These are phyloP conservation scores for Drosophila takahashii DNA, from an alignment of 1,140 invertebrate species.

Conservation along the genomic window DNA sequence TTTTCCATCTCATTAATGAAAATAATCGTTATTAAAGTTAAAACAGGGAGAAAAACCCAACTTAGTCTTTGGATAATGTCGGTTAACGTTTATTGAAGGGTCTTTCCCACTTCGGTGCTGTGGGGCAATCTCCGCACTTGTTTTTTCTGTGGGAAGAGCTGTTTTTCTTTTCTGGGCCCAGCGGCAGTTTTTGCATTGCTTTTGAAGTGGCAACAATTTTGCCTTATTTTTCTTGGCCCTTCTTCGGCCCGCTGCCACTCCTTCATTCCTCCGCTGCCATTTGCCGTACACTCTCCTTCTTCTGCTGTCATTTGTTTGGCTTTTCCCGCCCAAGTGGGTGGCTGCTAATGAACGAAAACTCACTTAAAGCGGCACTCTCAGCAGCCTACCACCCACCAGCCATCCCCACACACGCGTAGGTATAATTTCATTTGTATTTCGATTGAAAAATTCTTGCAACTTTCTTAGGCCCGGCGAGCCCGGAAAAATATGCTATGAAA, in stretches of 20 bases:
- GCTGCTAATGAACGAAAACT: conserved; percentile 62
- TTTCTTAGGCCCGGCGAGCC: conserved; percentile 26
- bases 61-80: too few species aligned
- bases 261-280: not conserved
- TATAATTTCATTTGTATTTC: conserved; percentile 74
- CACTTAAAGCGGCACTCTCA: conserved; percentile 34
- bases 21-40: not conserved
- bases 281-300: not conserved
- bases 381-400: not conserved
- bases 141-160: conserved; percentile 11
- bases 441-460: conserved; percentile 59
- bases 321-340: conserved; percentile 6
- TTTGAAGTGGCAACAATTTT: conserved; percentile 51
- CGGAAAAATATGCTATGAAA: conserved; percentile 58
- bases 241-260: not conserved
- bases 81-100: not conserved
- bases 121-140: not conserved
- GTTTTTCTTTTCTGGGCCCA: conserved; percentile 3
- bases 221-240: conserved; percentile 17
- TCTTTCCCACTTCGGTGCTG: not conserved
- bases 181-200: conserved; percentile 43
- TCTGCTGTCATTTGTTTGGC: conserved; percentile 30
- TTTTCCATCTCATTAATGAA: too few species aligned
- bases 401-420: conserved; percentile 11
- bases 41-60: not conserved